Evolutionary conservation across 2,888 invertebrate species (phyloP).

Genomic region (Drosophila atroscutellata): DNA sequence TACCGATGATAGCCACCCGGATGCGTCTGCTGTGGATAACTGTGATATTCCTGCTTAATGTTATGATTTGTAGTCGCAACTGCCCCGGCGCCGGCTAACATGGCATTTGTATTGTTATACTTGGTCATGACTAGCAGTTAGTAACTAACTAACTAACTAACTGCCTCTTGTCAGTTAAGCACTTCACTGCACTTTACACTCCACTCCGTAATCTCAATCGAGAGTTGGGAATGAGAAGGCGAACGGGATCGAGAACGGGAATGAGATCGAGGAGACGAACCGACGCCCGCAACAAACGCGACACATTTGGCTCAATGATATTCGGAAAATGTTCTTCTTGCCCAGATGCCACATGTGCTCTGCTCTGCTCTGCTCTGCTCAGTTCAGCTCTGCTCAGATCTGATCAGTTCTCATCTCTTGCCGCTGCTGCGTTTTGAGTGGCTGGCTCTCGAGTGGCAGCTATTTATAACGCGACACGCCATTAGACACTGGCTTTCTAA

Average conservation of each 20-base stretch:
- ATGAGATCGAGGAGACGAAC: conserved; percentile 48
- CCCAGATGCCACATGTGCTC: conserved; percentile 49
- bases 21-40: conserved; percentile 50
- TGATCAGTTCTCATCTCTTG: conserved; percentile 26
- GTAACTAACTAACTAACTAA: conserved; percentile 6
- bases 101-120: conserved; percentile 62
- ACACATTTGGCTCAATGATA: conserved; percentile 81
- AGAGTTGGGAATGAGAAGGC: background rate
- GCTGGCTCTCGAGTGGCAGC: conserved; percentile 76
- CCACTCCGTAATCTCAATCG: conserved; percentile 3
- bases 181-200: conserved; percentile 26
- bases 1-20: conserved; percentile 37
- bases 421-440: conserved; percentile 74
- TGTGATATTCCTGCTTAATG: conserved; percentile 73
- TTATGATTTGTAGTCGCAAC: conserved; percentile 12
- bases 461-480: conserved; percentile 80
- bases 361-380: conserved; percentile 19
- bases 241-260: background rate
- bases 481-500: conserved; percentile 68
- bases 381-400: conserved; percentile 13
- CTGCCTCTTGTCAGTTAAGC: conserved; percentile 13
- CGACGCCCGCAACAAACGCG: conserved; percentile 75
- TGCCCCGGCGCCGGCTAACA: conserved; percentile 35
- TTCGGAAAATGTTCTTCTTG: conserved; percentile 44
- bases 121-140: conserved; percentile 65